Percentiles rank a stretch among this genome's conserved stretches.
These are phyloP conservation scores for Ophioninae sp. DNA, from an alignment of 2,888 invertebrate species.

Conservation along the genomic window DNA sequence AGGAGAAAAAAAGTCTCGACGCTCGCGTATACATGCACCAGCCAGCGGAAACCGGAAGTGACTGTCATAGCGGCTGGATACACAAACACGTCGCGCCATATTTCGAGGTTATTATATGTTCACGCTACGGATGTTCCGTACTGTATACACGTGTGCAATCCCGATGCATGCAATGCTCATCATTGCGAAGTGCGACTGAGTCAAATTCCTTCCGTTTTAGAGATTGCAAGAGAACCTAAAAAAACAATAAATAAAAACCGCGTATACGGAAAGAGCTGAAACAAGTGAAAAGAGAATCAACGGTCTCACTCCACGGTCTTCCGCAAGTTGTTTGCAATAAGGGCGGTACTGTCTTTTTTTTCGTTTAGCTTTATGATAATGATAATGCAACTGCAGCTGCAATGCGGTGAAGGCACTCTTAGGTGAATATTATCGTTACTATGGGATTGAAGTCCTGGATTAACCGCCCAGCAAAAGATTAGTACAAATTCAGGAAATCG, in stretches of 20 bases:
- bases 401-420: constrained; percentile 54
- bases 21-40: constrained; percentile 67
- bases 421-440: constrained; percentile 55
- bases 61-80: constrained; percentile 78
- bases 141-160: constrained; percentile 57
- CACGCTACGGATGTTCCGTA: constrained; percentile 77
- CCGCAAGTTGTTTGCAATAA: constrained; percentile 9
- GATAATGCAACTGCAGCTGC: constrained; percentile 53
- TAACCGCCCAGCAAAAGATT: too few relatives aligned
- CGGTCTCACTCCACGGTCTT: constrained; percentile 35
- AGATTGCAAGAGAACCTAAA: constrained; percentile 31
- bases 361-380: constrained; percentile 21
- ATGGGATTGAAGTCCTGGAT: constrained; percentile 37
- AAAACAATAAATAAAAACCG: constrained; percentile 28
- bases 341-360: not conserved
- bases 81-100: constrained; percentile 73
- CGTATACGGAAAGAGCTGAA: constrained; percentile 1
- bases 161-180: constrained; percentile 44
- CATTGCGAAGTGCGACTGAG: constrained; percentile 35
- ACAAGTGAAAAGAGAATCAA: constrained; percentile 2
- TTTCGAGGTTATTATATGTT: constrained; percentile 75
- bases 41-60: constrained; percentile 79
- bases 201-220: constrained; percentile 51
- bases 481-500: too few relatives aligned
- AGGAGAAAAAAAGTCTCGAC: constrained; percentile 44